Conservation (phyloP, 2,113 vertebrate genomes). For the Albula glossodonta region DNA sequence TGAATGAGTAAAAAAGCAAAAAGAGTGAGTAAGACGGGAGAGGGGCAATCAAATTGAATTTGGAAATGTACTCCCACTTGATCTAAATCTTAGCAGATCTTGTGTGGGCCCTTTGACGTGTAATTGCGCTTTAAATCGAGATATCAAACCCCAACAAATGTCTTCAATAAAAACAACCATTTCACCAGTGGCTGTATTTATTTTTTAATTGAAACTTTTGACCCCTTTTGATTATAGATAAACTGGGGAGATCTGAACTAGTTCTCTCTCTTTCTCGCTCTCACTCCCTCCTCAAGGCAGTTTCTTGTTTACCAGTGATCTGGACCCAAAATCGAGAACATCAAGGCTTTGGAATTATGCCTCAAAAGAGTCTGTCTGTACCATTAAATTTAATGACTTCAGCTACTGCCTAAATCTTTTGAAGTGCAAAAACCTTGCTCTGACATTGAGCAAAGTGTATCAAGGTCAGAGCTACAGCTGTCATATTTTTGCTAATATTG, state of each 20-base stretch:
- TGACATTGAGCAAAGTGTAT: slow-evolving; percentile 21
- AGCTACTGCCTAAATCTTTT: slow-evolving; percentile 33
- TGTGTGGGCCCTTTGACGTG: not conserved
- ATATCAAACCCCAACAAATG: not conserved
- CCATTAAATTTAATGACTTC: slow-evolving; percentile 35
- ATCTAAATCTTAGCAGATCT: no score
- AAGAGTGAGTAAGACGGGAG: slow-evolving; percentile 26
- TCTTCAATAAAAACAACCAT: not conserved
- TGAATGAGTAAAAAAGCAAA: not conserved
- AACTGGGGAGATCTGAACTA: slow-evolving; percentile 21
- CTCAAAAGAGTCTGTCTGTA: slow-evolving; percentile 14
- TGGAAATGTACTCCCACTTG: no score
- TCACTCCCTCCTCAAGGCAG: not conserved
- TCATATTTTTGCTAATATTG: not conserved
- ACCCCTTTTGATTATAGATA: slow-evolving; percentile 26
- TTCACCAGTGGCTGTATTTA: slow-evolving; percentile 11
- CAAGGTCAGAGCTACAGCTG: slow-evolving; percentile 24
- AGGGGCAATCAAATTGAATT: no score
- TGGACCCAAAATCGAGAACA: slow-evolving; percentile 26
- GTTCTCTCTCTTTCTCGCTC: not conserved
- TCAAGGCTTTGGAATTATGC: slow-evolving; percentile 25
- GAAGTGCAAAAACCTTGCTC: slow-evolving; percentile 26
- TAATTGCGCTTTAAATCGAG: not conserved
- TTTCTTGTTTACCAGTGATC: slow-evolving; percentile 30
- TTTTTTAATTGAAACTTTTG: slow-evolving; percentile 22